These are phyloP conservation scores for Dromiciops gliroides DNA, from an alignment of 2,113 vertebrate genomes.

Conservation along the genomic window DNA sequence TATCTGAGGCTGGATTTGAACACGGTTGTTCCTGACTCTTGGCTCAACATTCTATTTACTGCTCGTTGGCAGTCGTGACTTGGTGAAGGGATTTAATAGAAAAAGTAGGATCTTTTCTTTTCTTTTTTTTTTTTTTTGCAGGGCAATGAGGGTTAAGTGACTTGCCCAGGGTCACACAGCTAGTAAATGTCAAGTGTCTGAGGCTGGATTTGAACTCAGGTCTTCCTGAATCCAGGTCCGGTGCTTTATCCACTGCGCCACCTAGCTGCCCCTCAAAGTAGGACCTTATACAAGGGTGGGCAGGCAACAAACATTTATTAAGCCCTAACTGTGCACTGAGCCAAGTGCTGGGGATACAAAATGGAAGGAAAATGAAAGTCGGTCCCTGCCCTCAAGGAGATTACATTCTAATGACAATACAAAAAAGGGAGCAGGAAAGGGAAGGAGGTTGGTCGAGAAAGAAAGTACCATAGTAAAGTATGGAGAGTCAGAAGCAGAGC, in stretches of 20 bases:
- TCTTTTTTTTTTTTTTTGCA: no score
- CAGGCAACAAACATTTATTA: background rate
- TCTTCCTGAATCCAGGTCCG: no score
- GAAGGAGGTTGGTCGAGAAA: background rate
- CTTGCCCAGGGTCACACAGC: no score
- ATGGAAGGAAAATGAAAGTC: background rate
- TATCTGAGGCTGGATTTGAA: background rate
- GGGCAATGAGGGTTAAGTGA: no score
- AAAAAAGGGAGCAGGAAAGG: background rate
- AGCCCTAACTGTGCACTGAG: background rate
- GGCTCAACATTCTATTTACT: background rate
- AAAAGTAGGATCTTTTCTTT: no score
- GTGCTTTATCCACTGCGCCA: no score
- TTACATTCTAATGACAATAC: background rate
- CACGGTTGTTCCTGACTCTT: background rate
- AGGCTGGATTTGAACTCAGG: no score
- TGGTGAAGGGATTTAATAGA: background rate
- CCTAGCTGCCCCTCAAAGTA: no score
- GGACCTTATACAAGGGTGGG: background rate
- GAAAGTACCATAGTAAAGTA: background rate
- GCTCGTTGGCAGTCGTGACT: background rate
- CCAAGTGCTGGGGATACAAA: background rate
- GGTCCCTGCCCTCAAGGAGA: background rate
- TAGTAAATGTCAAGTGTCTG: no score
- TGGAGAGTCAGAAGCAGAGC: background rate